phyloP scores from a whole-genome alignment of 92 coral and sea anemone genomes.

The Porites cylindrica region DNA sequence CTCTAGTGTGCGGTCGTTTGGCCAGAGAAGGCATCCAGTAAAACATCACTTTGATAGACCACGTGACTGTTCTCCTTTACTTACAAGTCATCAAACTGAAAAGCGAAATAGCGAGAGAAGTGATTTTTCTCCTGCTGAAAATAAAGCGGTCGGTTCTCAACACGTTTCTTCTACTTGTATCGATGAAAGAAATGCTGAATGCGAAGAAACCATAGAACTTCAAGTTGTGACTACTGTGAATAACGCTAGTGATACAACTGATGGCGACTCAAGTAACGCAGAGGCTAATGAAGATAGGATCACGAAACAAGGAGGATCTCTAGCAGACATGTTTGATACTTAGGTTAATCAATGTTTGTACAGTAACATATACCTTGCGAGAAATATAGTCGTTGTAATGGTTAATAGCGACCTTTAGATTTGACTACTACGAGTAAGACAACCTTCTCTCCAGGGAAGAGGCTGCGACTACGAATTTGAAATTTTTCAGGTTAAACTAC shows the following conservation, averaged over 20 bases:
- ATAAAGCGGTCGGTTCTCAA: not conserved
- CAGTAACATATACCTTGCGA: not conserved
- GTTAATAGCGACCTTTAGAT: not conserved
- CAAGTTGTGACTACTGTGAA: not conserved
- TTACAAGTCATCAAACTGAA: not conserved
- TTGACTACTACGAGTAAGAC: no score
- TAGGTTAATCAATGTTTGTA: not conserved
- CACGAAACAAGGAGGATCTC: conserved; percentile 20
- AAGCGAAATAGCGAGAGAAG: not conserved
- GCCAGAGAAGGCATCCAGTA: not conserved
- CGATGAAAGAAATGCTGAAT: not conserved
- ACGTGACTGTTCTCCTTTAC: not conserved
- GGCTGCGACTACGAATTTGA: not conserved
- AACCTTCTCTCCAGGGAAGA: not conserved
- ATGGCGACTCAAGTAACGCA: no score
- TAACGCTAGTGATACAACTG: not conserved
- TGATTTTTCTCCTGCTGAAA: not conserved
- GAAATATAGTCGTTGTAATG: no score
- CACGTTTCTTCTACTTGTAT: not conserved
- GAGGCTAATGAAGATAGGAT: not conserved
- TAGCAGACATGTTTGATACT: conserved; percentile 44
- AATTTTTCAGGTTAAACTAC: no score
- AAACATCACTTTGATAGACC: not conserved
- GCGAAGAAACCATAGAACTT: conserved; percentile 8
- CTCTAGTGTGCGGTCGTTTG: conserved; percentile 40